A percentile compares a stretch with the other conserved stretches of the same genome.
Conservation (phyloP, 2,888 invertebrate species). For the Agriopis aurantiaria region DNA sequence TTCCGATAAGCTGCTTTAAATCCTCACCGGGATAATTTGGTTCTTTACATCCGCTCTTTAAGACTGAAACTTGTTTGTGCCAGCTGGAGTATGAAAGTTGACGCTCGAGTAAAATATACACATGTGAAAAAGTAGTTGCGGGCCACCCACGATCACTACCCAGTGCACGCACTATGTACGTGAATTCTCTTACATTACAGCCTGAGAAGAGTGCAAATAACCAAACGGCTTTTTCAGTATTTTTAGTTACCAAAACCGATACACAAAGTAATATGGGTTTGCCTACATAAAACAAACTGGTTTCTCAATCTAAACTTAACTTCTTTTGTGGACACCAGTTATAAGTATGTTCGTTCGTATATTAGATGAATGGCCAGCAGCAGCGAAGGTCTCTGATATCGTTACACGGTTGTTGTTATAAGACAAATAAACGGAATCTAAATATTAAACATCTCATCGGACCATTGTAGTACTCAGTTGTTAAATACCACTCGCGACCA, state of each 20-base stretch:
- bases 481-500: no score
- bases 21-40: slow-evolving; percentile 54
- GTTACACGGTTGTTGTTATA: no score
- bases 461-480: no score
- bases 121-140: slow-evolving; percentile 73
- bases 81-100: slow-evolving; percentile 66
- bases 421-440: no score
- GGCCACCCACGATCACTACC: slow-evolving; percentile 76
- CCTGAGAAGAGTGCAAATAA: slow-evolving; percentile 12
- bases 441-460: no score
- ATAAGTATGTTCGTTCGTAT: no score
- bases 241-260: slow-evolving; percentile 23
- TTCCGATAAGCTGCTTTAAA: slow-evolving; percentile 69
- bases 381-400: no score
- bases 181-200: slow-evolving; percentile 20
- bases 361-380: no score
- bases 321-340: neutral
- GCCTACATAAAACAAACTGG: neutral
- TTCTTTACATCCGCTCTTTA: slow-evolving; percentile 60
- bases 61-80: slow-evolving; percentile 69
- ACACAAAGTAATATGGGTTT: neutral
- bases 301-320: neutral
- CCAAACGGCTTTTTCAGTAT: slow-evolving; percentile 29
- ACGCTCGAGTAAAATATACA: slow-evolving; percentile 71
- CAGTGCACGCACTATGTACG: slow-evolving; percentile 23